Evolutionary conservation across 2,888 invertebrate species (phyloP).

Genomic region (Ephialtes manifestator): DNA sequence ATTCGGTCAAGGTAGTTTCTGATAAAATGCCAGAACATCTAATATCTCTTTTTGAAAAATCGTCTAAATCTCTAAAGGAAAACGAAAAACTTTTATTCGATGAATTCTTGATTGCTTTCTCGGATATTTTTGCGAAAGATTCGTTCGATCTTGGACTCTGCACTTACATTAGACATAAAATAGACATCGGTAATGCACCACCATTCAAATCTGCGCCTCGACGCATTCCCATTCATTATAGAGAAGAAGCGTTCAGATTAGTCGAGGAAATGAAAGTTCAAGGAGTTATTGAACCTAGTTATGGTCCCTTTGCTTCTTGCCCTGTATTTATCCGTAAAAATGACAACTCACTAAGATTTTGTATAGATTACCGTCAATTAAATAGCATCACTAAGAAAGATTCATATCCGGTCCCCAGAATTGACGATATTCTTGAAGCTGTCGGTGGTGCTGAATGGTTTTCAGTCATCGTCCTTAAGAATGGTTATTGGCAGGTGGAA

Average conservation of each 20-base stretch:
- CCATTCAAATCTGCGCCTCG: not conserved
- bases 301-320: slow-evolving; percentile 17
- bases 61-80: too few species aligned
- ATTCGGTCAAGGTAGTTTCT: too few species aligned
- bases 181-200: not conserved
- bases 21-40: not conserved
- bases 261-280: slow-evolving; percentile 22
- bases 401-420: slow-evolving; percentile 23
- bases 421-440: slow-evolving; percentile 2
- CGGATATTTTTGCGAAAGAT: too few species aligned
- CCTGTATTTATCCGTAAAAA: slow-evolving; percentile 16
- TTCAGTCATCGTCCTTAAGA: too few species aligned
- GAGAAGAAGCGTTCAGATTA: not conserved
- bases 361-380: not conserved
- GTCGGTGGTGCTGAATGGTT: slow-evolving; percentile 5
- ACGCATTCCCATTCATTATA: not conserved
- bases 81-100: too few species aligned
- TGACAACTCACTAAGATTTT: slow-evolving; percentile 25
- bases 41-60: not conserved
- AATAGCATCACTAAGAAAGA: slow-evolving; percentile 35
- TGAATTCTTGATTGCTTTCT: too few species aligned
- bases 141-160: too few species aligned
- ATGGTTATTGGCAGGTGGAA: too few species aligned
- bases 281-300: slow-evolving; percentile 31
- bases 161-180: not conserved